Base-by-base conservation (phyloP, 1,140 invertebrate species). In the Halictus rubicundus region DNA sequence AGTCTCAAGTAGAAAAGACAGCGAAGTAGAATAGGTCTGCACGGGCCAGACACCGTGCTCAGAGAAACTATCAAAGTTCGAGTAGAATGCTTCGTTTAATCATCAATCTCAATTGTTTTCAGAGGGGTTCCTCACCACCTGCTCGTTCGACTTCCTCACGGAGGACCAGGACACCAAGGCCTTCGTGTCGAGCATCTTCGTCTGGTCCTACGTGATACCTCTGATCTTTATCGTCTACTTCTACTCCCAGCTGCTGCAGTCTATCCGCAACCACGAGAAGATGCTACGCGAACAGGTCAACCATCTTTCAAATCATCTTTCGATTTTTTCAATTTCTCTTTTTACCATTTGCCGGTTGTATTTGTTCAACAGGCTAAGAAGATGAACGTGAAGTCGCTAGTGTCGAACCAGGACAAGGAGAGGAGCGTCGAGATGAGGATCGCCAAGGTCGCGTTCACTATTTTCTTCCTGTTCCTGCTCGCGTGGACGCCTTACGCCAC, bases 321-420 rank as follows among this genome's bases (percentile, higher is more conserved):
- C 42, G 25, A 23, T 1, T n/a, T 1, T 1, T 0, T 46, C 25
- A 27, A 19, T 68, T 9, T 25, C 5, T 32, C 32, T 32, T 32
- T 32, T 32, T 3, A 32, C 32, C 32, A 32, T 5, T 32, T 32
- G 32, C 3, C 19, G 37, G 8, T 68, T 61, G 2, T n/a, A 3
- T 10, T 27, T 21, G 37, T 46, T 59, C 2, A 1, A 14, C 83
- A 97, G 94, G 96, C 96, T 0, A 96, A 96, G 90, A 96, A 96
- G 88, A 97, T 97, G 96, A 97, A 97, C 84, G 95, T 97, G 0
- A 96, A 96, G 86, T 96, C 95, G 0, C 88, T 97, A 7, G 94
- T 95, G 16, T 94, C 94, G 1, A 96, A 96, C 89, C 94, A 96
- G 84, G 96, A 95, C 64, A 94, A 95, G 60, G 94, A 95, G 1